These are phyloP conservation scores for Aethes cnicana DNA, from an alignment of 2,888 invertebrate species.

Conservation along the genomic window DNA sequence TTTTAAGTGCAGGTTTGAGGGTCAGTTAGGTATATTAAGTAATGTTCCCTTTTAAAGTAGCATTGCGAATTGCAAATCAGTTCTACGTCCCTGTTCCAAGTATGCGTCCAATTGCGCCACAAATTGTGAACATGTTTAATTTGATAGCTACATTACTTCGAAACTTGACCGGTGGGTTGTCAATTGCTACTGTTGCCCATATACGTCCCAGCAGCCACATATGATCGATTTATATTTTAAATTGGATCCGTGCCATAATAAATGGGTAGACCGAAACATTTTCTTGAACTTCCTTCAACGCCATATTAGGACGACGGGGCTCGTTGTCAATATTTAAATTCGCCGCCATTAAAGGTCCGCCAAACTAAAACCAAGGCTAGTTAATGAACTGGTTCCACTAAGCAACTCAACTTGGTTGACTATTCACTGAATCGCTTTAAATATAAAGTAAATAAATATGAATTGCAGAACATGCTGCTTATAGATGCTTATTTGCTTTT, in stretches of 20 bases:
- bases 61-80: too few species aligned
- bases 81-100: too few species aligned
- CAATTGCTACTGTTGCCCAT: slow-evolving; percentile 21
- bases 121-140: slow-evolving; percentile 13
- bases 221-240: slow-evolving; percentile 29
- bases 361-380: slow-evolving; percentile 18
- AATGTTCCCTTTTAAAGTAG: too few species aligned
- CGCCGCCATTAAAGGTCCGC: slow-evolving; percentile 18
- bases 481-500: too few species aligned
- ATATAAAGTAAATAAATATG: too few species aligned
- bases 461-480: too few species aligned
- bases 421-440: slow-evolving; percentile 1
- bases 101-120: neutral
- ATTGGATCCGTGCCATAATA: slow-evolving; percentile 27
- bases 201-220: slow-evolving; percentile 17
- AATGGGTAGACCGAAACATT: slow-evolving; percentile 22
- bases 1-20: too few species aligned
- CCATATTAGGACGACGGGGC: slow-evolving; percentile 11
- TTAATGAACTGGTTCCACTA: slow-evolving; percentile 20
- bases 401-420: neutral
- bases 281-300: slow-evolving; percentile 22
- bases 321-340: slow-evolving; percentile 31
- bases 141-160: slow-evolving; percentile 12
- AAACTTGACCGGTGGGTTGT: slow-evolving; percentile 19
- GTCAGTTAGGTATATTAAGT: too few species aligned